These are phyloP conservation scores for Gryllus bimaculatus DNA, from an alignment of 1,140 invertebrate species.

Conservation along the genomic window DNA sequence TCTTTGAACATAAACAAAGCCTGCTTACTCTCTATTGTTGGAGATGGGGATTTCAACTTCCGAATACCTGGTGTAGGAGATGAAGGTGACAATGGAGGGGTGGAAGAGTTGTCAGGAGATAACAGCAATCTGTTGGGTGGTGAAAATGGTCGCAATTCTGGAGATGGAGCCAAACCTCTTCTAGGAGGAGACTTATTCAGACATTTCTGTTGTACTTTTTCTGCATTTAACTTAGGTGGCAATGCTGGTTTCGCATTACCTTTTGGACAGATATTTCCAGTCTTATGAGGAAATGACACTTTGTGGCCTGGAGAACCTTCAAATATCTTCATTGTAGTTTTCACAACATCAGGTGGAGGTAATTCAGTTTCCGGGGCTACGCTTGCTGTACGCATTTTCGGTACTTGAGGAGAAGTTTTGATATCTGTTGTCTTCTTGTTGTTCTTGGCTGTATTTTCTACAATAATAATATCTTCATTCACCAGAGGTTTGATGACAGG, in stretches of 20 bases:
- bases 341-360: constrained; percentile 75
- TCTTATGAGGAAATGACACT: background rate
- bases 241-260: constrained; percentile 5
- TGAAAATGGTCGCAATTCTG: background rate
- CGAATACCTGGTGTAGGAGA: background rate
- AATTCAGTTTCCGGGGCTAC: constrained; percentile 68
- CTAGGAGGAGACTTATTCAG: background rate
- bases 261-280: background rate
- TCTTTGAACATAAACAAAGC: background rate
- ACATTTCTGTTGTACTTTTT: background rate
- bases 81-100: background rate
- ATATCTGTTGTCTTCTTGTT: constrained; percentile 6
- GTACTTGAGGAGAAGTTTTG: constrained; percentile 6
- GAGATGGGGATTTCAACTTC: constrained; percentile 13
- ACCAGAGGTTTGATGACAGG: constrained; percentile 9
- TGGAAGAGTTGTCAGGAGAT: background rate
- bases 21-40: constrained; percentile 9
- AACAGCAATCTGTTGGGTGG: constrained; percentile 10
- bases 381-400: background rate
- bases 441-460: constrained; percentile 15
- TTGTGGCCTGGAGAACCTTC: constrained; percentile 38
- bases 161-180: background rate
- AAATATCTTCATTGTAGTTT: constrained; percentile 72
- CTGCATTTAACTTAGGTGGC: constrained; percentile 11
- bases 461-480: constrained; percentile 18